Evolutionary conservation across 64 coral and sea anemone species (phyloP), one percentile per base, ranked within the genome.

Genomic region (Pocillopora verrucosa): DNA sequence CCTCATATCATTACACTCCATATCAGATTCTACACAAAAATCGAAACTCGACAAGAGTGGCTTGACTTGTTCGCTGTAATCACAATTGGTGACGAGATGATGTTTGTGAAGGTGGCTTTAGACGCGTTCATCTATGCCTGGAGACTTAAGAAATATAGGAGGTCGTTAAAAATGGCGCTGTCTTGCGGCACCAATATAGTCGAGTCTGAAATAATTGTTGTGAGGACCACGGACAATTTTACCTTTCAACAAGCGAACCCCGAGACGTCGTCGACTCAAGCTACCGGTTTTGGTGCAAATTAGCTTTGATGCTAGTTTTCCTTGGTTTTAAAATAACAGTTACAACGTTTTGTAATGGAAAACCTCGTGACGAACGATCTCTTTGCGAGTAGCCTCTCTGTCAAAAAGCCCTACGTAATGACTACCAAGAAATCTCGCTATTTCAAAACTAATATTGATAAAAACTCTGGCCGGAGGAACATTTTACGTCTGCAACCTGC

Each of bases 101-200:
- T 91, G 89, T 84, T 91, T 60, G 25, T 91, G 5, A 91, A 91
- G 34, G 80, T 91, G 12, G 79, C 83, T 13, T 45, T 91, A 1
- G 89, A 91, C 75, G 80, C 89, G 25, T 91, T 91, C 60, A 91
- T 91, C 58, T 91, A 91, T 22, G 80, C 80, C 19, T 91, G 89
- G 89, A 74, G 89, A 41, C 79, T 91, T 11, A 37, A 80, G 30
- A 91, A 91, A 65, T 91, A 91, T 73, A 73, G 89, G 7, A 84
- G 72, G 73, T 82, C 89, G 14, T 77, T 91, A 16, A 65, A 82
- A 10, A 74, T 86, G 7, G 75, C 84, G 3, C 51, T 91, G 10
- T 20, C 9, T 17, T 86, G 72, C 26, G 20, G 25, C 36, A 0
- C 58, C 11, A 91, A 16, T 58, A 70, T 64, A 75, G 72, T 91